phyloP scores from a whole-genome alignment of 2,797 vertebrate species.

The Melanotaenia parkinsoni region DNA sequence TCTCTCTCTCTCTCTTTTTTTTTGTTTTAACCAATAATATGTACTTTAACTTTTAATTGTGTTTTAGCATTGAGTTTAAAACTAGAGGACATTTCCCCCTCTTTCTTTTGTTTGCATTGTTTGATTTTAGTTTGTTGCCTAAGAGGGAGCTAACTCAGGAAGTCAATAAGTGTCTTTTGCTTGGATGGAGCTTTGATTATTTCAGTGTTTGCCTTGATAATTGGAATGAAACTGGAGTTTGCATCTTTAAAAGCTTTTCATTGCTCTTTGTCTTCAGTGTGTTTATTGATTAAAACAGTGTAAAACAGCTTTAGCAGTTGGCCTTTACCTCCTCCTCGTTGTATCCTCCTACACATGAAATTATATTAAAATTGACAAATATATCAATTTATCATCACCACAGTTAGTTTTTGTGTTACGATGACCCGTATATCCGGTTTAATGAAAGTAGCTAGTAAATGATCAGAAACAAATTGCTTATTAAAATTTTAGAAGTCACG shows the following conservation, averaged over 20 bases:
- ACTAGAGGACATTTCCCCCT: too few species aligned
- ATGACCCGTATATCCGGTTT: background rate
- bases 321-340: slow-evolving; percentile 6
- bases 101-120: background rate
- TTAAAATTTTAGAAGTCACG: slow-evolving; percentile 26
- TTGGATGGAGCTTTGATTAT: slow-evolving; percentile 9
- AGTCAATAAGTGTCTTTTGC: background rate
- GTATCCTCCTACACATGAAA: too few species aligned
- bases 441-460: slow-evolving; percentile 26
- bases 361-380: background rate
- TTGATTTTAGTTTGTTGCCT: slow-evolving; percentile 1
- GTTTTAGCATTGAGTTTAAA: background rate
- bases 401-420: too few species aligned
- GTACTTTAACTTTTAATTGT: background rate
- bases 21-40: background rate
- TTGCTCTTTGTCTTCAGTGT: slow-evolving; percentile 22
- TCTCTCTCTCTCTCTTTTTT: background rate
- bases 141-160: background rate
- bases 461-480: slow-evolving; percentile 9
- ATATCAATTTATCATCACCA: too few species aligned
- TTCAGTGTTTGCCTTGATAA: slow-evolving; percentile 17
- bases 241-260: slow-evolving; percentile 18
- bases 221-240: slow-evolving; percentile 8
- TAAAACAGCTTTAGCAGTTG: slow-evolving; percentile 4
- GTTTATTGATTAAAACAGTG: background rate